phyloP scores from a whole-genome alignment of 2,888 invertebrate genomes.

The Leucophenga montana region DNA sequence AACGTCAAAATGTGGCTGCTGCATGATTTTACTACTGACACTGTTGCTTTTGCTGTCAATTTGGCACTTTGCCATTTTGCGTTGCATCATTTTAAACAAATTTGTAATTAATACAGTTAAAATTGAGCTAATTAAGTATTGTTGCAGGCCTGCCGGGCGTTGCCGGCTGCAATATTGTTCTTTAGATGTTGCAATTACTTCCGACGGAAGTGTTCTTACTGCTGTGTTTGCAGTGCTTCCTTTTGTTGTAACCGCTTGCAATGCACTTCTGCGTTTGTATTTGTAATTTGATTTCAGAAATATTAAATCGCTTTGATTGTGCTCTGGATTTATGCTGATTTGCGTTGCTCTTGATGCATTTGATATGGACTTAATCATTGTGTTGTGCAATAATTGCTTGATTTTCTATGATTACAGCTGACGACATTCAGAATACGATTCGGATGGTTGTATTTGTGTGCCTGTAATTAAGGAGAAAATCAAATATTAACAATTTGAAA shows the following conservation, averaged over 20 bases:
- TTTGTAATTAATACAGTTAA: constrained; percentile 64
- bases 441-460: too few species aligned
- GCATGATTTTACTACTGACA: constrained; percentile 20
- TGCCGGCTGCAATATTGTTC: constrained; percentile 33
- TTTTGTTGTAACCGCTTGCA: constrained; percentile 34
- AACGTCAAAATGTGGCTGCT: constrained; percentile 27
- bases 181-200: constrained; percentile 42
- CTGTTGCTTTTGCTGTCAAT: constrained; percentile 35
- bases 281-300: constrained; percentile 73
- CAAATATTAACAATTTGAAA: too few species aligned
- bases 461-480: too few species aligned
- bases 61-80: constrained; percentile 43
- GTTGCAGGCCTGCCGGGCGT: neutral
- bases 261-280: constrained; percentile 70
- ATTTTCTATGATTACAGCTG: too few species aligned
- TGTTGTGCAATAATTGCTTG: neutral
- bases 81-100: constrained; percentile 33
- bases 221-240: constrained; percentile 36
- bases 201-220: constrained; percentile 32
- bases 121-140: constrained; percentile 55
- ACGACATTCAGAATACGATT: too few species aligned
- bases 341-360: constrained; percentile 22
- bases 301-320: constrained; percentile 61
- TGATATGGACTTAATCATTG: neutral
- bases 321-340: constrained; percentile 42